Evolutionary conservation across 2,888 invertebrate species (phyloP), one percentile per base, ranked within the genome.

Genomic region (Reticulitermes lucifugus): DNA sequence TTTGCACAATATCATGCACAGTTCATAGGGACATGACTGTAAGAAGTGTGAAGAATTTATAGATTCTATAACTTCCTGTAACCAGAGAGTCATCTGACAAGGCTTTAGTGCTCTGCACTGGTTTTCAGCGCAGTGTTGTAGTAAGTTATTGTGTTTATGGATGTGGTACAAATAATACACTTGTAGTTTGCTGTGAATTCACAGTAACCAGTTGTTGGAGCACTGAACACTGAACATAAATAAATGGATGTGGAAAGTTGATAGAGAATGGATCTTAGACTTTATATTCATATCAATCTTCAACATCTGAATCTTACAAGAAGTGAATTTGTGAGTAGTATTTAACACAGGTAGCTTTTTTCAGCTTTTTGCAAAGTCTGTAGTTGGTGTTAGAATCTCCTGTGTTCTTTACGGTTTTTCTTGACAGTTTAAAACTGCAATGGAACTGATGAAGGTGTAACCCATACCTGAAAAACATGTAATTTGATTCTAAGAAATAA

Each of bases 311-410:
- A 25, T 70, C 65, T 65, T 81, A 25, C 46, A 70, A 46, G 46
- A 81, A 46, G 25, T 77, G 51, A 77, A n/a, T 77, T 77, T 77
- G 46, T 77, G 51, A 73, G 77, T 77, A 77, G 77, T 77, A 29
- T 70, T 41, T 71, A 80, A 79, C 51, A 71, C 84, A 84, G 84
- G 43, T 84, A 79, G 80, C 55, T 65, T 84, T 60, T 79, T 55
- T 84, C 65, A 79, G 65, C 79, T 84, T 79, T 65, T 79, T 79
- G 81, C 71, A 84, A 84, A 84, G 70, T 84, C 35, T 84, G 79
- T 84, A 84, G 84, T 84, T 77, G 84, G 51, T 84, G 84, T 84
- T 80, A 80, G 80, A 70, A 81, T 80, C 43, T 84, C 65, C 71
- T 84, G 60, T 79, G 65, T 79, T 84, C 43, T 70, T 80, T 70